Evolutionary conservation across 2,113 vertebrate genomes (phyloP).

Genomic region (Leptobrachium leishanense): DNA sequence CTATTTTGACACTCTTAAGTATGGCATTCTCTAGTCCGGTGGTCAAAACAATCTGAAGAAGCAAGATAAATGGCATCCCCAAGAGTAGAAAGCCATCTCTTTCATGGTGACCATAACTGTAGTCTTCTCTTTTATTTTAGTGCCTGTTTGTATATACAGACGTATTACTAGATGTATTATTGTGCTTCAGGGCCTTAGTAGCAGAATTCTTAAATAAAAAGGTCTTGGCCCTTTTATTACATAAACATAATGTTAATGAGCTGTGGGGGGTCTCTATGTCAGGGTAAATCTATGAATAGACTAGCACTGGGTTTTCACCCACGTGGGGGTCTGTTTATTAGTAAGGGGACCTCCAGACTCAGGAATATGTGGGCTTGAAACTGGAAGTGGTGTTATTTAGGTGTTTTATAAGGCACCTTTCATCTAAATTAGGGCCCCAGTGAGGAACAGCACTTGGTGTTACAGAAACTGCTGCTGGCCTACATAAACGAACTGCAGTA

Average conservation of each 20-base stretch:
- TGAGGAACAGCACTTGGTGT: slow-evolving; percentile 12
- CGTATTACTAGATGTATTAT: background rate
- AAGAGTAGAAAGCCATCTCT: too few relatives aligned
- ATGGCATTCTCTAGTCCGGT: too few relatives aligned
- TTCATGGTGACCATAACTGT: too few relatives aligned
- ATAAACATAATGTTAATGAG: slow-evolving; percentile 31
- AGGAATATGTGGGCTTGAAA: slow-evolving; percentile 26
- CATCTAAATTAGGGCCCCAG: slow-evolving; percentile 37
- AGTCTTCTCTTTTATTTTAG: background rate
- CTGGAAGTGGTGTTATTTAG: slow-evolving; percentile 39
- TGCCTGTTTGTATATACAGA: background rate
- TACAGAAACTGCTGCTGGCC: background rate
- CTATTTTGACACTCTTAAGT: too few relatives aligned
- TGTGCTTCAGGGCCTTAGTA: slow-evolving; percentile 10
- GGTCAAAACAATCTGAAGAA: too few relatives aligned
- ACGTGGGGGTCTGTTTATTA: slow-evolving; percentile 41
- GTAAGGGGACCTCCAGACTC: slow-evolving; percentile 33
- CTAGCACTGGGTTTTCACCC: slow-evolving; percentile 10
- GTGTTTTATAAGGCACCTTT: slow-evolving; percentile 43
- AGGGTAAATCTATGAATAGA: slow-evolving; percentile 20
- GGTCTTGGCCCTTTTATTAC: slow-evolving; percentile 21
- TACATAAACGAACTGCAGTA: background rate
- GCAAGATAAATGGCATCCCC: too few relatives aligned
- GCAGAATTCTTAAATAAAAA: slow-evolving; percentile 28
- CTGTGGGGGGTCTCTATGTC: slow-evolving; percentile 30